These are phyloP conservation scores for Tinamus major DNA, from an alignment of 2,797 vertebrate genomes.

Conservation along the genomic window DNA sequence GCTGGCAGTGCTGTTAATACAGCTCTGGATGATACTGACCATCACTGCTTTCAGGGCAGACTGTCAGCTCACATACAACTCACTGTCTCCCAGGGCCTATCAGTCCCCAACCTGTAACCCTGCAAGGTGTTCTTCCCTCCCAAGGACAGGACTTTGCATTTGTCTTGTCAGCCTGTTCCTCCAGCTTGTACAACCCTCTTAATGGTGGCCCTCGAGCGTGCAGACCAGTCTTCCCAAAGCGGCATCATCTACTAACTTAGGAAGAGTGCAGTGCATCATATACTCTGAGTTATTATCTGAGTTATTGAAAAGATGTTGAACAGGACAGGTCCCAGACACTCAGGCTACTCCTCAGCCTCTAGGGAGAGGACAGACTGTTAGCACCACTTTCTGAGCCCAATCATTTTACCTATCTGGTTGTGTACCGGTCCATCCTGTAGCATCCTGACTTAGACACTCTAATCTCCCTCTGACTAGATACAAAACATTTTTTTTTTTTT, in stretches of 20 bases:
- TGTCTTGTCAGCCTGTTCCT: background rate
- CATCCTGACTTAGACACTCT: background rate
- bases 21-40: background rate
- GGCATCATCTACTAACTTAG: background rate
- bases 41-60: background rate
- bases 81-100: fast-evolving
- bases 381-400: too few species aligned
- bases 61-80: background rate
- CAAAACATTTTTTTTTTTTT: too few species aligned
- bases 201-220: background rate
- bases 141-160: background rate
- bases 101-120: background rate
- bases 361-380: background rate
- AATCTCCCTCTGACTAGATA: too few species aligned
- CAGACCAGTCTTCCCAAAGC: background rate
- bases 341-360: background rate
- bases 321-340: background rate
- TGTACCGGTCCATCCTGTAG: background rate
- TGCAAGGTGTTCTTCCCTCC: background rate
- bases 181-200: background rate
- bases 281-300: background rate
- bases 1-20: background rate
- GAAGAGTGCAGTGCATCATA: background rate
- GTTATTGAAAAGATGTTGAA: background rate
- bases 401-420: background rate